Conservation (phyloP, 2,797 vertebrate species). For the Pangasius krempfi region DNA sequence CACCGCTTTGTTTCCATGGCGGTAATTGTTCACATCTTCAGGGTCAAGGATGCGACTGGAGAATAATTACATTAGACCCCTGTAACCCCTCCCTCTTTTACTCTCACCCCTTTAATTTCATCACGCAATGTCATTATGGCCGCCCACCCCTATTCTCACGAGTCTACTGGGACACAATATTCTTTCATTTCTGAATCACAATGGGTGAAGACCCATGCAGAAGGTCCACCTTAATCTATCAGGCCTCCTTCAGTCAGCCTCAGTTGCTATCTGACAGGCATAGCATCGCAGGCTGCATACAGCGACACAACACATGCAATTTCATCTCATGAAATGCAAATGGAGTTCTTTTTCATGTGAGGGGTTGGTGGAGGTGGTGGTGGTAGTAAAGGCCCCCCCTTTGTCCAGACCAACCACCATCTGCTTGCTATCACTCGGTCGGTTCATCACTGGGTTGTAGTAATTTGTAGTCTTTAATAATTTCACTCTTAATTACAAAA, state of each 20-base stretch:
- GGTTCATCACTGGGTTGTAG: conserved; percentile 74
- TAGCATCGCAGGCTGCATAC: conserved; percentile 75
- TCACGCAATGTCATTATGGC: conserved; percentile 67
- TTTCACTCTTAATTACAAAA: conserved; percentile 84
- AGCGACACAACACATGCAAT: conserved; percentile 75
- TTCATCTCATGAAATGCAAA: conserved; percentile 99
- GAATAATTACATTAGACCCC: conserved; percentile 74
- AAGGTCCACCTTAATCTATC: conserved; percentile 91
- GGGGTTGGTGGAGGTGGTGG: conserved; percentile 51
- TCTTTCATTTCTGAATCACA: conserved; percentile 84
- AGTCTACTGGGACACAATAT: conserved; percentile 80
- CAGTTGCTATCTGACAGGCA: conserved; percentile 80
- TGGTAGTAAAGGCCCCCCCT: conserved; percentile 31
- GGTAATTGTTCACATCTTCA: conserved; percentile 58
- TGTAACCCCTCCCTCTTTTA: conserved; percentile 62
- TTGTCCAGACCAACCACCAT: conserved; percentile 79
- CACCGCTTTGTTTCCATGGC: not conserved
- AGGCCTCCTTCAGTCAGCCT: conserved; percentile 71
- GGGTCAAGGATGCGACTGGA: conserved; percentile 71
- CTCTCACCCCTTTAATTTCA: conserved; percentile 50
- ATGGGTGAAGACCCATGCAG: conserved; percentile 81
- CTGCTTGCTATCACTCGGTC: conserved; percentile 84
- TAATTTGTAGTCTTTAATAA: conserved; percentile 88
- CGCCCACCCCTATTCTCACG: conserved; percentile 54
- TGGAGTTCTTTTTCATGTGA: conserved; percentile 75